Conservation (phyloP, 2,888 invertebrate genomes). For the Nowickia ferox region DNA sequence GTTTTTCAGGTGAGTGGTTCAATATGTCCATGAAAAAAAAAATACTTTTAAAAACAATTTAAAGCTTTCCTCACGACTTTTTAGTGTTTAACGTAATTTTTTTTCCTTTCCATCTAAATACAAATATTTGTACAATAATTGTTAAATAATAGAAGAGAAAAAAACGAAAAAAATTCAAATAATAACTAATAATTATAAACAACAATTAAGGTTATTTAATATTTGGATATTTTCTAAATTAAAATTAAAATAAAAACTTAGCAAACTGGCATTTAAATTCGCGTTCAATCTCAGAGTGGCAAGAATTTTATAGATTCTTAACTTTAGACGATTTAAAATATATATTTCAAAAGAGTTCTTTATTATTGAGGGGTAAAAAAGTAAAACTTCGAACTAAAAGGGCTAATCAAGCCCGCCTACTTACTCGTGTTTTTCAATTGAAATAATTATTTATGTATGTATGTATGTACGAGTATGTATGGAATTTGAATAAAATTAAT, state of each 20-base stretch:
- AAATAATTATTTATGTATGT: too few species aligned
- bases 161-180: background rate
- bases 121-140: background rate
- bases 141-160: conserved; percentile 11
- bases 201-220: background rate
- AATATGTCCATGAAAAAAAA: background rate
- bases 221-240: background rate
- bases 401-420: too few species aligned
- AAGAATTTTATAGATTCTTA: too few species aligned
- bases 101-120: background rate
- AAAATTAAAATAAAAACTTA: background rate
- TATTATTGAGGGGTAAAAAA: too few species aligned
- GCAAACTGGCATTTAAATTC: background rate
- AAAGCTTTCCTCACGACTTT: conserved; percentile 45
- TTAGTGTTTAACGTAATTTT: background rate
- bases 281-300: background rate
- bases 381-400: too few species aligned
- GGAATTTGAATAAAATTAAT: too few species aligned
- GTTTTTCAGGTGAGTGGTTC: conserved; percentile 84
- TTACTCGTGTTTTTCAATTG: too few species aligned
- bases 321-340: too few species aligned
- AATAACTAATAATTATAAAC: background rate
- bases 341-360: too few species aligned
- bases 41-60: conserved; percentile 25
- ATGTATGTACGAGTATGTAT: too few species aligned